A percentile compares a stretch with the other conserved stretches of the same genome.
Evolutionary conservation across 1,140 invertebrate species (phyloP).

Genomic region (Anoplophora glabripennis): DNA sequence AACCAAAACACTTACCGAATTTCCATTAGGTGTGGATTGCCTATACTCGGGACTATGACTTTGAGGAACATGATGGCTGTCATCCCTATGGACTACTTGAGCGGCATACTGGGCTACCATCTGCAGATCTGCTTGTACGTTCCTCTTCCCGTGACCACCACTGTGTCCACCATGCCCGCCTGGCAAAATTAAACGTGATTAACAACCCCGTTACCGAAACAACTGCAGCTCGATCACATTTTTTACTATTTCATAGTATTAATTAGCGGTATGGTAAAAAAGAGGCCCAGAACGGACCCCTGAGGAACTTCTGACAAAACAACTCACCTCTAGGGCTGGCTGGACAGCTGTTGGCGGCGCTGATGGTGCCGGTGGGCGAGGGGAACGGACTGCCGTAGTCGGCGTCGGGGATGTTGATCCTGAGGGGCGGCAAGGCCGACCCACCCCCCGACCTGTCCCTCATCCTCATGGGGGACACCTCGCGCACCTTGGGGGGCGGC

Average conservation of each 20-base stretch:
- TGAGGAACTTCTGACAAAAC: background rate
- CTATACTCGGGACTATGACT: conserved; percentile 48
- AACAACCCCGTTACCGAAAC: no score
- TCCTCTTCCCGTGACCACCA: conserved; percentile 59
- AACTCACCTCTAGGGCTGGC: conserved; percentile 79
- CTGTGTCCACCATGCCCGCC: conserved; percentile 22
- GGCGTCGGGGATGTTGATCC: conserved; percentile 87
- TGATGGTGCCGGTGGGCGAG: conserved; percentile 87
- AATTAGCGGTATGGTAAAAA: no score
- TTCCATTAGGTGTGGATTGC: conserved; percentile 55
- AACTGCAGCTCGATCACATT: no score
- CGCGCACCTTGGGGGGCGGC: conserved; percentile 40
- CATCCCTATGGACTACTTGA: conserved; percentile 53
- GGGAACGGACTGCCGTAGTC: conserved; percentile 84
- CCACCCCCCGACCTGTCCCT: conserved; percentile 46
- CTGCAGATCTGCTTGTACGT: conserved; percentile 67
- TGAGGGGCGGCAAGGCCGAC: conserved; percentile 65
- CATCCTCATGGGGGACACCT: conserved; percentile 48
- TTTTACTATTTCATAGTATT: no score
- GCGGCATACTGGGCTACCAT: conserved; percentile 69
- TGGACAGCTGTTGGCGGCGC: conserved; percentile 93
- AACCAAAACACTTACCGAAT: conserved; percentile 50
- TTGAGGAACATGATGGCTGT: conserved; percentile 43
- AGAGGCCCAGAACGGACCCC: no score
- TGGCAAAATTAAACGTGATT: no score